Evolutionary conservation across 1,140 invertebrate genomes (phyloP), one percentile per base, ranked within the genome.

Genomic region (Drosophila sp.): DNA sequence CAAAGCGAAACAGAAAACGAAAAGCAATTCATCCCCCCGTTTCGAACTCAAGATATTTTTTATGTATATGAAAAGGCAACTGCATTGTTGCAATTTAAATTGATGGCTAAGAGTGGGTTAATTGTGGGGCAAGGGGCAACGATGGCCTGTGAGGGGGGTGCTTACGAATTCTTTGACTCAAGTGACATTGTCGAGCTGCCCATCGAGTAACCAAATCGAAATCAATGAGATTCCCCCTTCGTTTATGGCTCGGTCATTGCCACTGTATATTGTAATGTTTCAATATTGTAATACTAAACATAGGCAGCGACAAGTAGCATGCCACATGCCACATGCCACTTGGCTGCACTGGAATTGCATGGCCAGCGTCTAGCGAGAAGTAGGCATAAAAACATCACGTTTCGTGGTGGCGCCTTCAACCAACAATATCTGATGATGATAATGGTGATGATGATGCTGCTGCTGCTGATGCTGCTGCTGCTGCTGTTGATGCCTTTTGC

Each of bases 51-150:
- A 54, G 65, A 73, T 65, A n/a, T 61, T 46, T 73, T 34, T n/a
- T 59, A 4, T 40, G 27, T 48, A 57, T 64, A 59, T 63, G 51
- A 36, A 46, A 77, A 82, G 40, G 62, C 75, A 59, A 56, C 61
- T 65, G 80, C 80, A 79, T 79, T 79, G 66, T 69, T 72, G 80
- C 80, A 83, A 72, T 83, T 83, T 83, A 78, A 83, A 83, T 83
- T 83, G 80, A 75, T 82, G 45, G 34, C 7, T 61, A 41, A 41
- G 8, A n/a, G 57, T 13, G 57, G 27, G 41, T 6, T 14, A 32
- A 45, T 41, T 36, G 25, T 29, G 38, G 72, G 43, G 62, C 27
- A 18, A 50, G 7, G 9, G 13, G n/a, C n/a, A n/a, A n/a, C n/a
- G n/a, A n/a, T n/a, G n/a, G n/a, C n/a, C n/a, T n/a, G n/a, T n/a